These are phyloP conservation scores for Ephydatia muelleri DNA, from an alignment of 37 sponge, comb jelly and placozoan genomes.

Conservation along the genomic window DNA sequence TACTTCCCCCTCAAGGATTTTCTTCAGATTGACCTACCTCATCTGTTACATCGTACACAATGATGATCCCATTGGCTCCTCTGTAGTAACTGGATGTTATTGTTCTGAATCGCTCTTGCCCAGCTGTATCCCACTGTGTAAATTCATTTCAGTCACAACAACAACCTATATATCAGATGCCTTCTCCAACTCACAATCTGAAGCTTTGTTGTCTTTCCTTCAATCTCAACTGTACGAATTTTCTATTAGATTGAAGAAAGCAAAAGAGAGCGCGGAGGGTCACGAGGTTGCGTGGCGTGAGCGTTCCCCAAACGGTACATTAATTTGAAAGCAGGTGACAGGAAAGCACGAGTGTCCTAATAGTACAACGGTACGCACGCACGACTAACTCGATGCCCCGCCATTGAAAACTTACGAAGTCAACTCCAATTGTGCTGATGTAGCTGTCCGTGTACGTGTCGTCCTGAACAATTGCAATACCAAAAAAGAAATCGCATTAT, in stretches of 20 bases:
- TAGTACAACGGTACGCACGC: neutral
- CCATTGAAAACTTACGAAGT: conserved; percentile 85
- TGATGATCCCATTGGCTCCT: conserved; percentile 97
- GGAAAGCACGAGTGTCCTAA: neutral
- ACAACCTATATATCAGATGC: neutral
- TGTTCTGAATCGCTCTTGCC: conserved; percentile 98
- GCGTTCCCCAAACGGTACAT: too few relatives aligned
- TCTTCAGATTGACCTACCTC: conserved; percentile 57
- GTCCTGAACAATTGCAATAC: conserved; percentile 60
- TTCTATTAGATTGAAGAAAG: conserved; percentile 59
- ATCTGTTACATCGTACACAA: conserved; percentile 99
- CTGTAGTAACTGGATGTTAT: conserved; percentile 97
- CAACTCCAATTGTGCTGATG: conserved; percentile 99
- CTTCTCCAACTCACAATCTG: conserved; percentile 83
- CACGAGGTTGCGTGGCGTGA: too few relatives aligned
- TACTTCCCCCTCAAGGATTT: neutral
- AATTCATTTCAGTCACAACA: neutral
- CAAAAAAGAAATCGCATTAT: neutral
- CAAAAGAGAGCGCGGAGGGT: neutral
- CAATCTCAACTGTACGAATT: conserved; percentile 96
- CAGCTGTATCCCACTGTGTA: conserved; percentile 97
- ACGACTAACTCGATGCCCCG: neutral
- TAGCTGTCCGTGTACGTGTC: conserved; percentile 98
- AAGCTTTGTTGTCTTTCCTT: conserved; percentile 96
- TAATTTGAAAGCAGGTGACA: neutral